Evolutionary conservation across 2,113 vertebrate genomes (phyloP).

Genomic region (Trichomycterus rosablanca): DNA sequence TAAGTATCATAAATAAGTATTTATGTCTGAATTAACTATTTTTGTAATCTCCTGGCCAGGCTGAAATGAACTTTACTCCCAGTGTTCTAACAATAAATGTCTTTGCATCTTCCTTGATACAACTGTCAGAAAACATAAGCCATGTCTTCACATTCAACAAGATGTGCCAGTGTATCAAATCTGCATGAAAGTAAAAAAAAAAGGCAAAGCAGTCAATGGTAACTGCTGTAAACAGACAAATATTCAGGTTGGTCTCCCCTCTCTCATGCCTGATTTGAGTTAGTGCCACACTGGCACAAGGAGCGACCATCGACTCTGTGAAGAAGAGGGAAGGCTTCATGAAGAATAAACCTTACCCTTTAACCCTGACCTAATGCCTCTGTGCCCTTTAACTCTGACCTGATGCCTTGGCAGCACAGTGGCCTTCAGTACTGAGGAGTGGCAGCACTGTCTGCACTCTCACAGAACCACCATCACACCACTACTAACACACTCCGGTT

Average conservation of each 20-base stretch:
- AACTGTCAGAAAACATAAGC: constrained; percentile 40
- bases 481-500: constrained; percentile 27
- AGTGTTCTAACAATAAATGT: constrained; percentile 26
- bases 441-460: constrained; percentile 34
- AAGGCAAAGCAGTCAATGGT: constrained; percentile 42
- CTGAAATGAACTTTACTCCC: constrained; percentile 23
- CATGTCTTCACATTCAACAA: constrained; percentile 45
- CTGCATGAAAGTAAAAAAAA: constrained; percentile 46
- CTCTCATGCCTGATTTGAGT: constrained; percentile 31
- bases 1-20: constrained; percentile 18
- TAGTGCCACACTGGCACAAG: constrained; percentile 19
- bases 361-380: constrained; percentile 29
- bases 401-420: constrained; percentile 60
- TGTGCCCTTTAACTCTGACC: too few species aligned
- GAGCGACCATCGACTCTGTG: neutral
- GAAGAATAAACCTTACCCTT: constrained; percentile 57
- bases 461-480: constrained; percentile 5
- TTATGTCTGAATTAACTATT: constrained; percentile 8
- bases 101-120: constrained; percentile 28
- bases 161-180: constrained; percentile 52
- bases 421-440: constrained; percentile 36
- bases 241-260: constrained; percentile 34
- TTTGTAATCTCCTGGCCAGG: constrained; percentile 23
- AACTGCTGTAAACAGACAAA: constrained; percentile 52
- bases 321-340: constrained; percentile 24